Evolutionary conservation across 2,888 invertebrate genomes (phyloP), one percentile per base, ranked within the genome.

Genomic region (Drosophila fungiperda): DNA sequence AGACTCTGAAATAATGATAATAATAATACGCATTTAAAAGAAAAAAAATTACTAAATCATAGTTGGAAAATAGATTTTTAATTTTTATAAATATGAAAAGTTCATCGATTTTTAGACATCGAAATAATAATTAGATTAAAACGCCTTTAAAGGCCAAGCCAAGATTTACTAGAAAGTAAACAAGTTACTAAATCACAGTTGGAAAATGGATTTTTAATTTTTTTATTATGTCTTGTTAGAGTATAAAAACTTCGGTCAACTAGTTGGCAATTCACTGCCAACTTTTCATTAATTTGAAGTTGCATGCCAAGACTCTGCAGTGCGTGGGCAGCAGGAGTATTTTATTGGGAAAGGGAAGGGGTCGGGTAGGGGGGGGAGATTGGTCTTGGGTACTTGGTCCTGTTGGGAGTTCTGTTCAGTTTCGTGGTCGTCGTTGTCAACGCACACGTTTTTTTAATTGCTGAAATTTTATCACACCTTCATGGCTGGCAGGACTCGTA

Each of bases 381-480:
- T 4, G 45, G 45, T 45, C 15, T 15, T 23, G 45, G 70, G 29
- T 26, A 73, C 54, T 74, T 59, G 60, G 82, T 73, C 52, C 69
- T 71, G 63, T 23, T 59, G 52, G 63, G 59, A 73, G 73, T 73
- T 69, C 82, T 68, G 54, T 17, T 55, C n/a, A 17, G 45, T 45
- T 23, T 9, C 38, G 55, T 62, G 74, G 79, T 74, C 71, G 80
- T 74, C 76, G 87, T 84, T 89, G 85, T 87, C 89, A 89, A 87
- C 87, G 87, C 83, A 87, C 87, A 87, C 87, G 89, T 85, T 87
- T 87, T 87, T 88, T 88, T 88, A 89, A 87, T 89, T 88, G 87
- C 83, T 85, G 76, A 83, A 89, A 88, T 89, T 88, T 88, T 88
- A 88, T 88, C 88, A 89, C 88, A 89, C 88, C 90, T 89, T 89